These are phyloP conservation scores for Drosophila sechellia DNA, from an alignment of 1,140 invertebrate genomes.

Conservation along the genomic window DNA sequence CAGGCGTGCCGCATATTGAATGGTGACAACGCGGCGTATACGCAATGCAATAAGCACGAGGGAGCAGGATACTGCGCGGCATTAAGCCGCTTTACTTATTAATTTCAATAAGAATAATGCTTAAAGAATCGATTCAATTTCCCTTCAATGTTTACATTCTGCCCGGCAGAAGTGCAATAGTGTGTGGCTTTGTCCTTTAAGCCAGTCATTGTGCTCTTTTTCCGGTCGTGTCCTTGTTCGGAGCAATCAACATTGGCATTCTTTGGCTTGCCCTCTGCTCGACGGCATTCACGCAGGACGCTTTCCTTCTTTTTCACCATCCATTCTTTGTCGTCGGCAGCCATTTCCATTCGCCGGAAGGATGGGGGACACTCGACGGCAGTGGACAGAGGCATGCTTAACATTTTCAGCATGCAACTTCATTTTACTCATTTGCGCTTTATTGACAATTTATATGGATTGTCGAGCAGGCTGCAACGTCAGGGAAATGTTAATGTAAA, in stretches of 20 bases:
- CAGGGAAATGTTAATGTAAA: conserved; percentile 37
- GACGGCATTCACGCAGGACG: conserved; percentile 18
- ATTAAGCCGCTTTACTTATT: conserved; percentile 39
- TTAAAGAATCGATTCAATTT: conserved; percentile 26
- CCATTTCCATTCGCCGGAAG: conserved; percentile 41
- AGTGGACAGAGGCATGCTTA: conserved; percentile 23
- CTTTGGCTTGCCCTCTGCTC: conserved; percentile 32
- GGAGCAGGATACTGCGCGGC: neutral
- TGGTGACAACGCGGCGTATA: conserved; percentile 25
- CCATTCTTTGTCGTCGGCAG: conserved; percentile 23
- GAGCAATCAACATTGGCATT: conserved; percentile 57
- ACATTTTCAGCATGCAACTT: conserved; percentile 51
- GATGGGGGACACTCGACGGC: neutral
- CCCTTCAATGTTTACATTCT: conserved; percentile 1
- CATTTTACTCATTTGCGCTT: conserved; percentile 51
- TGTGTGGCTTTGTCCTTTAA: conserved; percentile 30
- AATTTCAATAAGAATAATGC: conserved; percentile 34
- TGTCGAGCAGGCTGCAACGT: conserved; percentile 12
- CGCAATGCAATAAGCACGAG: conserved; percentile 25
- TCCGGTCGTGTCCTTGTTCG: conserved; percentile 37
- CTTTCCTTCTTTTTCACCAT: neutral
- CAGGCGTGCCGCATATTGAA: conserved; percentile 28
- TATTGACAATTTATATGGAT: conserved; percentile 63
- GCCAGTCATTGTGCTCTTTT: conserved; percentile 35
- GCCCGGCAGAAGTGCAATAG: conserved; percentile 3